phyloP scores from a whole-genome alignment of 2,113 vertebrate species.

The Sigmodon hispidus region DNA sequence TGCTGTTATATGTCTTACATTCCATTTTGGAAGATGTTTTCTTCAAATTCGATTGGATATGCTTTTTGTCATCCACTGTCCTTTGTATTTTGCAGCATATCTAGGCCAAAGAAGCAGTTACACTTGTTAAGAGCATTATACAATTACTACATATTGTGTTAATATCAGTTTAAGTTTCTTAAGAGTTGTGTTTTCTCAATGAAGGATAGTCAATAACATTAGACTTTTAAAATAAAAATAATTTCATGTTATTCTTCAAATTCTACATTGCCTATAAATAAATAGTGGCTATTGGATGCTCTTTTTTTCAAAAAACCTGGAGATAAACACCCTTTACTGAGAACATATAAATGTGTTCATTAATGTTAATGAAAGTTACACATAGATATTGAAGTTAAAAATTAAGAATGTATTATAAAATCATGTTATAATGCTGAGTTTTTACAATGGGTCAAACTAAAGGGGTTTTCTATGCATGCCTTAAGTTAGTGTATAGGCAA shows the following conservation, averaged over 20 bases:
- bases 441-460: neutral
- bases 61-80: slow-evolving; percentile 55
- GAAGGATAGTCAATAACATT: slow-evolving; percentile 61
- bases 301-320: slow-evolving; percentile 6
- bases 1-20: slow-evolving; percentile 33
- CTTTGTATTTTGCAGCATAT: slow-evolving; percentile 38
- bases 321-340: neutral
- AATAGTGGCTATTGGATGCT: slow-evolving; percentile 24
- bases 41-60: slow-evolving; percentile 55
- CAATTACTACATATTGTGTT: slow-evolving; percentile 60
- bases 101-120: slow-evolving; percentile 64
- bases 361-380: slow-evolving; percentile 23
- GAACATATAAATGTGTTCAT: neutral
- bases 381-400: slow-evolving; percentile 1
- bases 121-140: slow-evolving; percentile 20
- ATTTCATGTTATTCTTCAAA: slow-evolving; percentile 46
- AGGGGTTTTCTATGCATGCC: neutral
- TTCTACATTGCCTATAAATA: slow-evolving; percentile 54
- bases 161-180: slow-evolving; percentile 62
- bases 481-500: neutral
- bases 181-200: slow-evolving; percentile 40
- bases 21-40: slow-evolving; percentile 57
- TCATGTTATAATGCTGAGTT: neutral
- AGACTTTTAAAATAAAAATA: slow-evolving; percentile 20
- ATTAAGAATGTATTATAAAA: neutral